These are phyloP conservation scores for Hydrozoanthus tunicans DNA, from an alignment of 64 coral and sea anemone genomes.

Conservation along the genomic window DNA sequence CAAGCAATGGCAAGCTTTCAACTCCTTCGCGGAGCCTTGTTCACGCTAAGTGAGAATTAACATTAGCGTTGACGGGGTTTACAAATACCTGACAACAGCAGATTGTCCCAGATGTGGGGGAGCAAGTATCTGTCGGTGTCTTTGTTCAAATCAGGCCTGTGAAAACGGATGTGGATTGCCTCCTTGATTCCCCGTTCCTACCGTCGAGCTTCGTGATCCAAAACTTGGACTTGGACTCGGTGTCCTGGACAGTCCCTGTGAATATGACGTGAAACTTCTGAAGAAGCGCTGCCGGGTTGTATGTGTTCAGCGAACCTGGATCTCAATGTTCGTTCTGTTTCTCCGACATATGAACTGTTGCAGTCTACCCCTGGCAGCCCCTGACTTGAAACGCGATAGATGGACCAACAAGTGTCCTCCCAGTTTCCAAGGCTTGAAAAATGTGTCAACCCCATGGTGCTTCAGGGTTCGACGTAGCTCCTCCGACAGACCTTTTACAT, in stretches of 20 bases:
- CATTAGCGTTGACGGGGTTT: conserved; percentile 55
- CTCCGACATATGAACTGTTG: neutral
- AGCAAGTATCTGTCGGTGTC: conserved; percentile 26
- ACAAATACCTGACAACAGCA: conserved; percentile 57
- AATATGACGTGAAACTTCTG: neutral
- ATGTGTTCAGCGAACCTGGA: neutral
- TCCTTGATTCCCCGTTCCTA: conserved; percentile 32
- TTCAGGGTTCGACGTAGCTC: neutral
- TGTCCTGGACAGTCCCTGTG: conserved; percentile 20
- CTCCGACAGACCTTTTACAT: neutral
- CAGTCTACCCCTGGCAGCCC: neutral
- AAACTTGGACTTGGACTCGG: conserved; percentile 8
- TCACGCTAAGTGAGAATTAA: neutral
- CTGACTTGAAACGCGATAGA: conserved; percentile 18
- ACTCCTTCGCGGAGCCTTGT: too few relatives aligned
- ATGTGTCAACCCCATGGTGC: too few relatives aligned
- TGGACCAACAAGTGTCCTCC: neutral
- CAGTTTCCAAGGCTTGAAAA: too few relatives aligned
- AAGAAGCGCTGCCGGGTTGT: neutral
- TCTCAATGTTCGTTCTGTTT: conserved; percentile 9
- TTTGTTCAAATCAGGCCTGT: conserved; percentile 38
- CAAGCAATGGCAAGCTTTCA: too few relatives aligned
- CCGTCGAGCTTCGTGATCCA: neutral
- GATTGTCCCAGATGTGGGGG: conserved; percentile 66
- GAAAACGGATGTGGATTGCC: conserved; percentile 2